phyloP scores from a whole-genome alignment of 1,140 invertebrate genomes.

The Druon quercuslanigerum region DNA sequence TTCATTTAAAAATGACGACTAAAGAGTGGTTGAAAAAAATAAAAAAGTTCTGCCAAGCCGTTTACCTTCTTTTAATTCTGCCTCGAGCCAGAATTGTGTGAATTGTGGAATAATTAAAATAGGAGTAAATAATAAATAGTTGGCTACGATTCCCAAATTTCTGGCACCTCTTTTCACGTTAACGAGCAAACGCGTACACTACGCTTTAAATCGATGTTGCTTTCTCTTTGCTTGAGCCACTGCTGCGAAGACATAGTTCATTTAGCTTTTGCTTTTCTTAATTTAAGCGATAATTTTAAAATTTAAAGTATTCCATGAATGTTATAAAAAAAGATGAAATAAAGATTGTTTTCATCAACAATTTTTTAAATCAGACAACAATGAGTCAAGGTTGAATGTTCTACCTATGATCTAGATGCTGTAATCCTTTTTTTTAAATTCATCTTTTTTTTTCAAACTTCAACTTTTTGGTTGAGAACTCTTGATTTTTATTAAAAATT shows the following conservation, averaged over 20 bases:
- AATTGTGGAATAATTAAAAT: constrained; percentile 17
- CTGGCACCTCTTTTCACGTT: constrained; percentile 22
- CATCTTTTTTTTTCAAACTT: no score
- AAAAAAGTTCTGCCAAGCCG: background rate
- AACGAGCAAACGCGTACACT: constrained; percentile 25
- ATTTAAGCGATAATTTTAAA: background rate
- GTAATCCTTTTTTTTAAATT: no score
- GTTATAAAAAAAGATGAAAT: no score
- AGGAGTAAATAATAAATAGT: constrained; percentile 25
- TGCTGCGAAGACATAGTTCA: background rate
- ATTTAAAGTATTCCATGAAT: no score
- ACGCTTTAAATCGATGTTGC: constrained; percentile 17
- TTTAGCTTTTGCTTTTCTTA: constrained; percentile 39
- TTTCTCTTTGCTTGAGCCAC: no score
- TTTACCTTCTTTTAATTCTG: background rate
- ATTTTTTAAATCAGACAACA: no score
- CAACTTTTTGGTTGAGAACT: no score
- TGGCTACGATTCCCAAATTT: constrained; percentile 9
- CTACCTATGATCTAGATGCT: no score
- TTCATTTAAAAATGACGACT: no score
- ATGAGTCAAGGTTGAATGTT: no score
- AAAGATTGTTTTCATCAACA: no score
- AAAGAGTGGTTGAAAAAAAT: background rate
- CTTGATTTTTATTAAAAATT: no score
- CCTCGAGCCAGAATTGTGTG: background rate